Conservation (phyloP, 2,797 vertebrate genomes). For the Parauchenoglanis punctatus region DNA sequence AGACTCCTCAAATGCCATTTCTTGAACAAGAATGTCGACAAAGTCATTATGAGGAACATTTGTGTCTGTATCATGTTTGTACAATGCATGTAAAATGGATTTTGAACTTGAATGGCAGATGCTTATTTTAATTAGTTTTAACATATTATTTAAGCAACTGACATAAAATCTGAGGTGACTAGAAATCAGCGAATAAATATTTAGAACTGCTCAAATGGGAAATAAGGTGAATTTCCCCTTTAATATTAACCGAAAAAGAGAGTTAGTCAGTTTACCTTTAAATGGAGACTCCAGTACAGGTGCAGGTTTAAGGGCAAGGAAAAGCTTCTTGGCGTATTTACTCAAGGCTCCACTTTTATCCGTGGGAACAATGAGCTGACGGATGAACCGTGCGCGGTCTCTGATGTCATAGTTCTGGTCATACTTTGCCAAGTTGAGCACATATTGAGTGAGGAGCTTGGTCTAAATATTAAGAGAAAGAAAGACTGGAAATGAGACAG, state of each 20-base stretch:
- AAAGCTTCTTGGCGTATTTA: conserved; percentile 97
- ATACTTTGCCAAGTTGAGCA: conserved; percentile 96
- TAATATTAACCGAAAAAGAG: background rate
- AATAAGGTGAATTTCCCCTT: background rate
- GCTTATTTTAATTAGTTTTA: background rate
- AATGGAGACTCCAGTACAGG: conserved; percentile 95
- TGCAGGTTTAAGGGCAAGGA: conserved; percentile 95
- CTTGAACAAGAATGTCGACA: background rate
- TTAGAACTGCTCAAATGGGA: background rate
- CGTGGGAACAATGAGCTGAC: conserved; percentile 94
- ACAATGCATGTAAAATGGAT: background rate
- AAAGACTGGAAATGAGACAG: background rate
- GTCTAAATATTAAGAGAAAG: conserved; percentile 74
- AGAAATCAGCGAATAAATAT: background rate
- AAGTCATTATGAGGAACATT: too few species aligned
- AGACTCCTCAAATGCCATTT: too few species aligned
- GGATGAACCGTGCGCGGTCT: conserved; percentile 93
- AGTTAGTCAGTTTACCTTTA: conserved; percentile 82
- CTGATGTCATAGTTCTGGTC: conserved; percentile 99
- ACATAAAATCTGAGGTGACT: background rate
- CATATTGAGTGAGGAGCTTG: conserved; percentile 96
- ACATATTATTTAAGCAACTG: background rate
- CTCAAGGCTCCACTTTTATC: conserved; percentile 94
- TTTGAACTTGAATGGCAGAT: background rate
- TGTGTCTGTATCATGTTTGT: background rate